These are phyloP conservation scores for Pseudochirops cupreus DNA, from an alignment of 2,797 vertebrate species.

Conservation along the genomic window DNA sequence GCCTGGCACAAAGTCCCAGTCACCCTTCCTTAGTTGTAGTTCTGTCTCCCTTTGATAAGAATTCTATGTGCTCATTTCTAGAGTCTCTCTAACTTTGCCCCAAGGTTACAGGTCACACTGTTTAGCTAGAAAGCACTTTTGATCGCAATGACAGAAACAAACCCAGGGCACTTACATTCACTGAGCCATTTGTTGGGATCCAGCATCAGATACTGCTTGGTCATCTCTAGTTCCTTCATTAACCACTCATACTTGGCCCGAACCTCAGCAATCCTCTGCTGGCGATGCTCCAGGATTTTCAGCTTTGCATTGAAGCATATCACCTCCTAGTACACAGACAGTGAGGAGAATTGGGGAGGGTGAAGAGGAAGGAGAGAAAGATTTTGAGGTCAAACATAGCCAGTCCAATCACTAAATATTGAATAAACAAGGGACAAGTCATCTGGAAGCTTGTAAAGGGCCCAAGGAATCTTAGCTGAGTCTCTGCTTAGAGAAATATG, in stretches of 20 bases:
- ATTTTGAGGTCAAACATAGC: background rate
- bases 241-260: constrained; percentile 91
- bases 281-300: constrained; percentile 93
- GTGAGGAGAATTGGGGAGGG: background rate
- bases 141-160: background rate
- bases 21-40: background rate
- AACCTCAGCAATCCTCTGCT: constrained; percentile 93
- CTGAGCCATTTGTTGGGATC: constrained; percentile 92
- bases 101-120: background rate
- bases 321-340: constrained; percentile 85
- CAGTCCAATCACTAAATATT: constrained; percentile 1
- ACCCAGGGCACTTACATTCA: constrained; percentile 90
- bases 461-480: fast-evolving
- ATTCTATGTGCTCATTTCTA: constrained; percentile 18
- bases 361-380: constrained; percentile 34
- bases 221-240: constrained; percentile 93
- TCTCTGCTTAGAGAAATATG: too few relatives aligned
- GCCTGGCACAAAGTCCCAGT: background rate
- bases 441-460: fast-evolving
- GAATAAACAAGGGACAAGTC: background rate
- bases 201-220: constrained; percentile 93
- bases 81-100: constrained; percentile 34
- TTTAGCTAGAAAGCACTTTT: constrained; percentile 23
- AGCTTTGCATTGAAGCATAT: constrained; percentile 94
- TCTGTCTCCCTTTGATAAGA: constrained; percentile 50